Conservation (phyloP, 2,888 invertebrate species). For the Agriopis leucophaearia region DNA sequence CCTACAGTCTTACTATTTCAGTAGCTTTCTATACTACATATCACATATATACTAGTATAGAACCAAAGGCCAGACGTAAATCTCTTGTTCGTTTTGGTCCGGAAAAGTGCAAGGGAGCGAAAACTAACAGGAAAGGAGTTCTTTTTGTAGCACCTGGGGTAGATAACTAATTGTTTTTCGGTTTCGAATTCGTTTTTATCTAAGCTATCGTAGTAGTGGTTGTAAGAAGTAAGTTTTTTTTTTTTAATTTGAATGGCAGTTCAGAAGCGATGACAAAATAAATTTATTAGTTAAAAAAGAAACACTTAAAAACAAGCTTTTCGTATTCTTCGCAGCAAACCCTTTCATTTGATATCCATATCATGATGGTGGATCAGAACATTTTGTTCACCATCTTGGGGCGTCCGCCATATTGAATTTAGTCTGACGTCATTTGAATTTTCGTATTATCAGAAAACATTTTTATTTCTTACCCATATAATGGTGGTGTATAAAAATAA, state of each 20-base stretch:
- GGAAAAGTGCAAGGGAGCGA: constrained; percentile 77
- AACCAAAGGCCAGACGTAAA: constrained; percentile 68
- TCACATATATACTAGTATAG: constrained; percentile 49
- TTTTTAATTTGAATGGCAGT: no score
- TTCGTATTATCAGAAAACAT: no score
- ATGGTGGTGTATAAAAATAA: no score
- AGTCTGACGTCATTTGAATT: no score
- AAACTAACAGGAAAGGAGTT: constrained; percentile 75
- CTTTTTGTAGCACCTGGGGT: constrained; percentile 68
- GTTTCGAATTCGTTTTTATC: constrained; percentile 29
- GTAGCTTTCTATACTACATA: not conserved
- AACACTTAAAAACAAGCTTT: no score
- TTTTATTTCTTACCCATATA: no score
- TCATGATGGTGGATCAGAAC: no score
- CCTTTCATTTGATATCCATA: no score
- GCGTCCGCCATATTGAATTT: no score
- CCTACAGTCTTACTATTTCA: not conserved
- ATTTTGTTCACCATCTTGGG: no score
- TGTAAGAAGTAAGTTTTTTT: not conserved
- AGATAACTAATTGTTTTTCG: constrained; percentile 74
- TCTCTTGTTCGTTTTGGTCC: constrained; percentile 74
- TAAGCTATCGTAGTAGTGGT: not conserved
- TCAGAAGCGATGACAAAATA: no score
- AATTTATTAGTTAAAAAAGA: not conserved
- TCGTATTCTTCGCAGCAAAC: no score